Evolutionary conservation across 2,113 vertebrate genomes (phyloP), one percentile per base, ranked within the genome.

Genomic region (Leptobrachium leishanense): DNA sequence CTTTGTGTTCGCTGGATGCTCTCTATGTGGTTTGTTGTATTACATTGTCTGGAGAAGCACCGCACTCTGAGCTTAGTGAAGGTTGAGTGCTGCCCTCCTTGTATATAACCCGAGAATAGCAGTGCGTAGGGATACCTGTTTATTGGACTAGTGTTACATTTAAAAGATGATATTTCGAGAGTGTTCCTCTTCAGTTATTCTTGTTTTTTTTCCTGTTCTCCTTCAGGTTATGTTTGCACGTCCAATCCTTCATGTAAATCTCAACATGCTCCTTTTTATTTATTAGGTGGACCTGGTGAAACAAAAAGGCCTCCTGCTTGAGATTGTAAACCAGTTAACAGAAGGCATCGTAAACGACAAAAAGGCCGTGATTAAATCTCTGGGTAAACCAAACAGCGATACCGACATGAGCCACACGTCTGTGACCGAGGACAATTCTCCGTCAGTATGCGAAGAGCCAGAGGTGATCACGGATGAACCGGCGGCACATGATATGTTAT

Each of bases 241-340:
- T 31, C 20, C 20, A 31, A 31, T 31, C 20, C 20, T 31, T 31
- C 20, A 31, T 31, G 20, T 31, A 50, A 10, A 65, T 3, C 46
- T 0, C 7, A 39, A 5, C n/a, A 6, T 63, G n/a, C 13, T 40
- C 8, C 2, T 44, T 66, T 6, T 66, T 40, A 39, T 59, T 12
- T 59, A 62, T 57, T 50, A 99, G 98, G 95, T 98, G 64, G 98
- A 99, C 83, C 85, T 92, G 40, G 39, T 98, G 12, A 96, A 95
- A 83, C 84, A 86, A 6, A 98, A 98, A 76, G 84, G 86, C 3
- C 43, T 87, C 70, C 84, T 99, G 74, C 81, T 99, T 86, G 86
- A 94, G 11, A 75, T 96, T 74, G 94, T 93, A 0, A 85, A 81
- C 0, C 81, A 88, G 55, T 85, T 99, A 76, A 98, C 97, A 0